These are phyloP conservation scores for Chlamydotis undulata DNA, from an alignment of 2,113 vertebrate species.

Conservation along the genomic window DNA sequence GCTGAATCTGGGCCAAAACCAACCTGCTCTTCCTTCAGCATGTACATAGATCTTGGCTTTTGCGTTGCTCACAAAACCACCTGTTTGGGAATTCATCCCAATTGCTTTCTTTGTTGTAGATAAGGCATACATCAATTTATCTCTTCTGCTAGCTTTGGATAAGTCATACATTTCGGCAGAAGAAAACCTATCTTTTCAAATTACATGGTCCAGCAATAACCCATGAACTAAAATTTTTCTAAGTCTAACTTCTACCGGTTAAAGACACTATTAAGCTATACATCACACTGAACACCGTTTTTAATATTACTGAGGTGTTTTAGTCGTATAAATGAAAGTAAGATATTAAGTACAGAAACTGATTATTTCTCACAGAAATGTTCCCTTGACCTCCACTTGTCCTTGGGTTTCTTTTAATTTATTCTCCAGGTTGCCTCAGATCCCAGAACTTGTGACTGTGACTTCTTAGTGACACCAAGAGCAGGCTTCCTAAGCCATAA, in stretches of 20 bases:
- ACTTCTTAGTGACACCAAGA: not conserved
- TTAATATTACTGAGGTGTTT: constrained; percentile 1
- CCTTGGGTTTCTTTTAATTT: not conserved
- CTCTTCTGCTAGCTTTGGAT: constrained; percentile 14
- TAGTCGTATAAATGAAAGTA: not conserved
- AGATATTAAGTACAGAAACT: not conserved
- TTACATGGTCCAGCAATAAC: constrained; percentile 39
- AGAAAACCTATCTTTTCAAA: not conserved
- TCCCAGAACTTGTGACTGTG: not conserved
- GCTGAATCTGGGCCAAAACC: not conserved
- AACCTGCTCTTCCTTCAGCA: not conserved
- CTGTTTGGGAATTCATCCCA: constrained; percentile 13
- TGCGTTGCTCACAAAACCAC: not conserved
- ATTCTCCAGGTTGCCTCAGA: not conserved
- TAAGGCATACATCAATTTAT: constrained; percentile 10
- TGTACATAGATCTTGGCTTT: not conserved
- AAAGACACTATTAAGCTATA: not conserved
- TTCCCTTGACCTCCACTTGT: not conserved
- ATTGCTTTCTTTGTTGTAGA: not conserved
- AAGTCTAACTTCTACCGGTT: constrained; percentile 10
- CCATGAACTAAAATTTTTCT: constrained; percentile 47
- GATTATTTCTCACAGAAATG: not conserved
- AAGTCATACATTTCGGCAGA: not conserved
- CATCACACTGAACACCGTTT: not conserved
- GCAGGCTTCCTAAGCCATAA: not conserved